Evolutionary conservation across 2,113 vertebrate genomes (phyloP), one percentile per base, ranked within the genome.

Genomic region (Ginglymostoma cirratum): DNA sequence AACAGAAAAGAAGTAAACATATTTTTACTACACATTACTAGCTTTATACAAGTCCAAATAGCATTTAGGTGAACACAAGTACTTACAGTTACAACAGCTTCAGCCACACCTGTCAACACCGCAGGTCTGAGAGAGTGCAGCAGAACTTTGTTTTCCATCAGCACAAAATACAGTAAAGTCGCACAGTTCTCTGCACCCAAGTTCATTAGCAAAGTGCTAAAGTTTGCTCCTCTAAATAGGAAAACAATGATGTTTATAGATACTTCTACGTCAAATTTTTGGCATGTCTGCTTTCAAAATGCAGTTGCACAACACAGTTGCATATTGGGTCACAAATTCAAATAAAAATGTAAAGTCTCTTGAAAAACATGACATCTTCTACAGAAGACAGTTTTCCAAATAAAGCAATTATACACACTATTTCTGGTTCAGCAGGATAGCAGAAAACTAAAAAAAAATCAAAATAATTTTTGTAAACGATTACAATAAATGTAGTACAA

Each of bases 61-160:
- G 45, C 7, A 72, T 52, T 95, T 27, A 34, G 30, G 45, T 76
- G 6, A 72, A 95, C 10, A 72, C 69, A 95, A 52, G 30, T 97
- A 98, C 99, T 99, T 97, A 99, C 99, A 97, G 99, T 98, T 96
- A 98, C 99, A 95, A 99, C 99, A 38, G 99, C 99, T 98, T 99
- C 99, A 19, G 99, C 99, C 96, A 99, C 98, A 96, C 99, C 99
- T n/a, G 99, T 99, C 96, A 99, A 97, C 96, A 99, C 99, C 72
- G 98, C 99, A 45, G 99, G 99, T 96, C 99, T 97, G 52, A 99
- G 98, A 27, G 99, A 99, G 97, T 99, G 99, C 66, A 99, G 98
- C 90, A 99, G 98, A 96, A 99, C 99, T 97, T 99, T 99, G 97
- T 97, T 98, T 97, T 99, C 99, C 96, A 98, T 97, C 95, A 99